Conservation (phyloP, 2,888 invertebrate species). For the Rotaria sp. region DNA sequence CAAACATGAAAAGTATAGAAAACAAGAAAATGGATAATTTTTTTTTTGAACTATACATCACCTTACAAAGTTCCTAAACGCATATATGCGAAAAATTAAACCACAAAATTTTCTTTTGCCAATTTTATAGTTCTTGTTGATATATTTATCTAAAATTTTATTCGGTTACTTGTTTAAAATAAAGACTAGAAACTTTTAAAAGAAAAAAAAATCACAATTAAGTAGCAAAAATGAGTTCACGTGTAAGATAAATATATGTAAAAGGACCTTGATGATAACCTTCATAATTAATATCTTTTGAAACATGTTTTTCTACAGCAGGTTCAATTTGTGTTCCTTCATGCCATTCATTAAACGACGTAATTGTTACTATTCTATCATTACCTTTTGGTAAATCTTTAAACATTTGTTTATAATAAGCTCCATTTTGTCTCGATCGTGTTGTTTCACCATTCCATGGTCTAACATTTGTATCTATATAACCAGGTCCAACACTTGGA, state of each 20-base stretch:
- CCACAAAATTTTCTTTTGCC: too few relatives aligned
- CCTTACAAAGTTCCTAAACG: too few relatives aligned
- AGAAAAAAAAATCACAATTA: background rate
- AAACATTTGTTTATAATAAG: constrained; percentile 65
- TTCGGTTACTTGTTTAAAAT: too few relatives aligned
- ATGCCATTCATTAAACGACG: constrained; percentile 70
- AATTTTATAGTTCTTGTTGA: too few relatives aligned
- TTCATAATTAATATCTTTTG: background rate
- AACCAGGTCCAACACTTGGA: constrained; percentile 66
- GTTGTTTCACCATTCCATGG: constrained; percentile 62
- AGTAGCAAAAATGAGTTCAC: background rate
- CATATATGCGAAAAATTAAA: too few relatives aligned
- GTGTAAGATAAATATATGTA: constrained; percentile 8
- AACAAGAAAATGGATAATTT: too few relatives aligned
- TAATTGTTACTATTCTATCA: constrained; percentile 62
- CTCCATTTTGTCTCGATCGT: constrained; percentile 60
- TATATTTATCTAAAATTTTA: too few relatives aligned
- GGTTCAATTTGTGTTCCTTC: constrained; percentile 71
- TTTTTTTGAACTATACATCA: too few relatives aligned
- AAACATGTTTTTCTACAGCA: constrained; percentile 52
- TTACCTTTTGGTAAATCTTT: constrained; percentile 61
- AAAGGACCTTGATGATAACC: background rate
- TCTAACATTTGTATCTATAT: constrained; percentile 55
- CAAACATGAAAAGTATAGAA: too few relatives aligned
- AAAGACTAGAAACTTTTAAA: too few relatives aligned